phyloP scores from a whole-genome alignment of 1,140 invertebrate species.

The Megalopta genalis region DNA sequence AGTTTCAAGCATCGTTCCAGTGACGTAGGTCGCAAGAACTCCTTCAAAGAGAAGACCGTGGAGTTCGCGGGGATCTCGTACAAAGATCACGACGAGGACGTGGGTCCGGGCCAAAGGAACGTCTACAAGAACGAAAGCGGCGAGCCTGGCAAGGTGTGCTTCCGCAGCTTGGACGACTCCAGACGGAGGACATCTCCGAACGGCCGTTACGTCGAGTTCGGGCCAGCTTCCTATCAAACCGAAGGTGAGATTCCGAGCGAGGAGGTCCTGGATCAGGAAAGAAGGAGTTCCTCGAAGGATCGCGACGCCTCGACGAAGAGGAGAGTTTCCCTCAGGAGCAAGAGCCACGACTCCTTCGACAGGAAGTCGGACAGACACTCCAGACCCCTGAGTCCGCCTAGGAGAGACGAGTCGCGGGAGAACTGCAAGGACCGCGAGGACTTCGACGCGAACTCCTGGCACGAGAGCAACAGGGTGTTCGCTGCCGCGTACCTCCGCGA shows the following conservation, averaged over 20 bases:
- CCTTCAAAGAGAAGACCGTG: conserved; percentile 49
- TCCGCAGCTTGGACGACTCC: not conserved
- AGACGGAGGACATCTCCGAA: conserved; percentile 34
- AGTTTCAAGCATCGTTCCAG: conserved; percentile 30
- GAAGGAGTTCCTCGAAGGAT: conserved; percentile 33
- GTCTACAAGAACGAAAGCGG: conserved; percentile 29
- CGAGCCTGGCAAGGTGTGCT: conserved; percentile 20
- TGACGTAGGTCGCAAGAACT: conserved; percentile 32
- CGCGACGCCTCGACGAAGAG: conserved; percentile 42
- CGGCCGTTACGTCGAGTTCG: conserved; percentile 51
- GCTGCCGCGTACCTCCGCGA: conserved; percentile 62
- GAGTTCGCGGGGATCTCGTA: conserved; percentile 40
- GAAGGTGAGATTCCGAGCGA: conserved; percentile 27
- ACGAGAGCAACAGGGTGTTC: conserved; percentile 71
- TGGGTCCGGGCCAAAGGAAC: conserved; percentile 16
- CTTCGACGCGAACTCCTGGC: conserved; percentile 57
- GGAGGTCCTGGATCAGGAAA: not conserved
- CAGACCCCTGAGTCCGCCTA: conserved; percentile 71
- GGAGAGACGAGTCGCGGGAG: conserved; percentile 29
- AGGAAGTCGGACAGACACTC: conserved; percentile 65
- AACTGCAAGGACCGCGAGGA: conserved; percentile 30
- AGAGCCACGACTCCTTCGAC: conserved; percentile 30
- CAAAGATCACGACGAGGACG: conserved; percentile 32
- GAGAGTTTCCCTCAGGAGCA: conserved; percentile 24
- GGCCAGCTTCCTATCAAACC: conserved; percentile 26